Percentiles rank a stretch among this genome's conserved stretches.
phyloP scores from a whole-genome alignment of 2,888 invertebrate species.

The Apamea anceps region DNA sequence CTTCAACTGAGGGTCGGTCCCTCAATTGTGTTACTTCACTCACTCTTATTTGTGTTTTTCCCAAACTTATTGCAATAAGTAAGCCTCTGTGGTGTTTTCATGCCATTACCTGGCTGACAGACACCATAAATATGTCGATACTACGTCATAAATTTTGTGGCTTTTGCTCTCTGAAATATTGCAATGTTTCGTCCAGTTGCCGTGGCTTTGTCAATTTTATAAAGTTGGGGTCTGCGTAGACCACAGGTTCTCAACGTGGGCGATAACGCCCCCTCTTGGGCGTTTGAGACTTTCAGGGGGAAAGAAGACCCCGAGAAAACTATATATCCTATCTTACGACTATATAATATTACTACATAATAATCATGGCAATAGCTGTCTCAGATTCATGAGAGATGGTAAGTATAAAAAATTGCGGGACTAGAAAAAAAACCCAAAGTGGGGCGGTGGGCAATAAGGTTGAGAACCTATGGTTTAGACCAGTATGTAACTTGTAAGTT shows the following conservation, averaged over 20 bases:
- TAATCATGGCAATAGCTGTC: not conserved
- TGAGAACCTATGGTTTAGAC: not conserved
- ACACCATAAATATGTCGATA: slow-evolving; percentile 88
- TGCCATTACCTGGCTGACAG: slow-evolving; percentile 89
- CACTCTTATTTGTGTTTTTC: slow-evolving; percentile 81
- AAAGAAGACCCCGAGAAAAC: not conserved
- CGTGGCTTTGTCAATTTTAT: slow-evolving; percentile 46
- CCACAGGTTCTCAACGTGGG: not conserved
- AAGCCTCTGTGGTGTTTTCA: slow-evolving; percentile 87
- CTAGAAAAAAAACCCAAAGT: not conserved
- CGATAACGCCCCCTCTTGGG: not conserved
- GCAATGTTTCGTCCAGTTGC: slow-evolving; percentile 68
- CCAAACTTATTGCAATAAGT: slow-evolving; percentile 79
- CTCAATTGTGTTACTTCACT: slow-evolving; percentile 76
- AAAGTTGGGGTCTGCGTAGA: slow-evolving; percentile 11
- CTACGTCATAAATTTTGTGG: slow-evolving; percentile 80
- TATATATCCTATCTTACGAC: not conserved
- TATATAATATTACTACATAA: not conserved
- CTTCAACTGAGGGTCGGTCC: slow-evolving; percentile 72
- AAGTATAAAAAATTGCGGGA: not conserved
- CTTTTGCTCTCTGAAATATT: slow-evolving; percentile 74
- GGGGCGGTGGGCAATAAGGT: not conserved
- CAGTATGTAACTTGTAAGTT: not conserved
- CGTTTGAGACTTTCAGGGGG: not conserved
- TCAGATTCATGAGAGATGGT: not conserved